Conservation (phyloP, 2,797 vertebrate species). For the Clamator glandarius region DNA sequence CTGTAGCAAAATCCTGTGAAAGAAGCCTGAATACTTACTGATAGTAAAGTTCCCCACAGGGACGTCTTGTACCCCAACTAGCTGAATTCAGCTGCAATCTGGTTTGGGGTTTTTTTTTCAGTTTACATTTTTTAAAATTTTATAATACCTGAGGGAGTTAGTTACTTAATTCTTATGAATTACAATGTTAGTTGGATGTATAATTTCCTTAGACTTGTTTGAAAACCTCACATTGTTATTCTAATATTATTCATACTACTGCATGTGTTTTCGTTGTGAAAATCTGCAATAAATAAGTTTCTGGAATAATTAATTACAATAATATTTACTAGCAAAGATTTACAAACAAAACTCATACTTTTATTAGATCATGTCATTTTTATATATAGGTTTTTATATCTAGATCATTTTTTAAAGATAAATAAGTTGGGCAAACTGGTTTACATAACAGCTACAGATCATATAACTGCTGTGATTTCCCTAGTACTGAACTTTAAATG, state of each 20-base stretch:
- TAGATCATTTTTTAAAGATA: background rate
- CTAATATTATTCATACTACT: background rate
- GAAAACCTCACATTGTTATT: constrained; percentile 35
- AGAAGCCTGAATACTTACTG: background rate
- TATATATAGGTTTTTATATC: too few relatives aligned
- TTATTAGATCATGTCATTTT: background rate
- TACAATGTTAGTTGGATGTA: constrained; percentile 11
- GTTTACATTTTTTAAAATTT: constrained; percentile 37
- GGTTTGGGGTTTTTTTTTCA: background rate
- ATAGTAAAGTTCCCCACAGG: background rate
- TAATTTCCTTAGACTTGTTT: constrained; percentile 20
- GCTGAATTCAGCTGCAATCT: background rate
- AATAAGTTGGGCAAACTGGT: background rate
- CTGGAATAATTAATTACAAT: background rate
- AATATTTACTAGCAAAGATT: constrained; percentile 16
- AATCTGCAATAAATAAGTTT: background rate
- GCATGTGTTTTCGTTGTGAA: background rate
- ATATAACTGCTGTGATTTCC: background rate
- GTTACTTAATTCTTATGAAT: constrained; percentile 41
- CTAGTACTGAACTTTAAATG: background rate
- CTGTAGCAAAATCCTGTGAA: background rate
- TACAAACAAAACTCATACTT: constrained; percentile 19
- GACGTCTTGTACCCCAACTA: background rate
- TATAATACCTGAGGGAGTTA: constrained; percentile 19
- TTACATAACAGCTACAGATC: background rate